A percentile compares a stretch with the other conserved stretches of the same genome.
Conservation (phyloP, 2,888 invertebrate genomes). For the Parnassius orleans region DNA sequence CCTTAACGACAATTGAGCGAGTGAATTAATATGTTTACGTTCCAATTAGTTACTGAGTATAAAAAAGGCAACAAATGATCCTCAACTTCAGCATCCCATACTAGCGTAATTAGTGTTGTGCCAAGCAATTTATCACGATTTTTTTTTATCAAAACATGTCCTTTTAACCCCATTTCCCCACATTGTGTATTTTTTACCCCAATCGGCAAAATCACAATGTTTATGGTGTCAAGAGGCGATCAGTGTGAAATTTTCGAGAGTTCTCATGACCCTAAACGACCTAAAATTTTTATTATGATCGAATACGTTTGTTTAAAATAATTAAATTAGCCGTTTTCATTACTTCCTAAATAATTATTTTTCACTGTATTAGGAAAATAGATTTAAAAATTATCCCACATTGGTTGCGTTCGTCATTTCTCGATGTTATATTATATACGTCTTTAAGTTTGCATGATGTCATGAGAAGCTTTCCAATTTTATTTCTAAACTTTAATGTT, state of each 20-base stretch:
- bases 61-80: conserved; percentile 53
- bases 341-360: no score
- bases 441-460: no score
- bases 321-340: no score
- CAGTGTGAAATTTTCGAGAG: conserved; percentile 61
- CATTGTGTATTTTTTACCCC: conserved; percentile 58
- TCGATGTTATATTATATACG: no score
- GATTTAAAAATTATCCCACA: no score
- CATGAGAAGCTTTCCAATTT: no score
- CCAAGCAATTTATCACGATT: conserved; percentile 59
- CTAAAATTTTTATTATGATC: conserved; percentile 27
- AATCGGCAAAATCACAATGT: conserved; percentile 62
- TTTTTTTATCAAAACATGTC: conserved; percentile 77
- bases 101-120: conserved; percentile 77
- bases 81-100: conserved; percentile 58
- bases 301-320: neutral
- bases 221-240: conserved; percentile 66
- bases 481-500: no score
- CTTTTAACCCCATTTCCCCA: conserved; percentile 69
- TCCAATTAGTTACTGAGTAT: conserved; percentile 25
- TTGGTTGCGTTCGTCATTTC: no score
- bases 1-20: no score
- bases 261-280: conserved; percentile 60
- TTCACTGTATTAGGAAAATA: no score
- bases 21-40: neutral